Evolutionary conservation across 2,113 vertebrate genomes (phyloP), one percentile per base, ranked within the genome.

Genomic region (Crypturellus undulatus): DNA sequence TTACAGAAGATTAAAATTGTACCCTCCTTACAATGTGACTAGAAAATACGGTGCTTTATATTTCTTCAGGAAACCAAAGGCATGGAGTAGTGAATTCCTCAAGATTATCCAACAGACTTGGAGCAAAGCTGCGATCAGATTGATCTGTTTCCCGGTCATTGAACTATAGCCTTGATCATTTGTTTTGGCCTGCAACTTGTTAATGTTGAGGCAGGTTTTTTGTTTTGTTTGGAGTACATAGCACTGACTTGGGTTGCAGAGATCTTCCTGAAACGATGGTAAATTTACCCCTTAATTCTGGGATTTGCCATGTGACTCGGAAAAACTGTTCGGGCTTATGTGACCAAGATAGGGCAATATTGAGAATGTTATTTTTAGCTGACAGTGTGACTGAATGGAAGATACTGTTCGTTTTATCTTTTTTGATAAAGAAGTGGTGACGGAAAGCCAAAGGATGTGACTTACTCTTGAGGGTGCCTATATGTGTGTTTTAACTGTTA

Each of bases 351-450:
- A 79, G 0, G 13, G 79, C 51, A 75, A 67, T 87, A 90, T 0
- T 42, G 79, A 16, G 52, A 18, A 51, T 89, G 81, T 80, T 91
- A 71, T 56, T 97, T 96, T 87, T 88, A 91, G 84, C 87, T 68
- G 51, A 14, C 22, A 36, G 54, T 59, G 81, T 91, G 87, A 82
- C 84, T 58, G 65, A 84, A 72, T 34, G 43, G 51, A 59, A 93
- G 64, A 21, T 92, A 65, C 60, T 88, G 60, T n/a, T 92, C 21
- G 21, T 85, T 82, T 91, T 85, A 79, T 83, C 81, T 64, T 47
- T 70, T 43, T 51, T 71, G 91, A 90, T 92, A 91, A 92, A 94
- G 24, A 51, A 59, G 0, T 24, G 54, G 9, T 52, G 40, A 32
- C 85, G 42, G 17, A 0, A 6, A 87, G 72, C 87, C 71, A 71